Evolutionary conservation across 2,797 vertebrate species (phyloP), one percentile per base, ranked within the genome.

Genomic region (Parauchenoglanis ngamensis): DNA sequence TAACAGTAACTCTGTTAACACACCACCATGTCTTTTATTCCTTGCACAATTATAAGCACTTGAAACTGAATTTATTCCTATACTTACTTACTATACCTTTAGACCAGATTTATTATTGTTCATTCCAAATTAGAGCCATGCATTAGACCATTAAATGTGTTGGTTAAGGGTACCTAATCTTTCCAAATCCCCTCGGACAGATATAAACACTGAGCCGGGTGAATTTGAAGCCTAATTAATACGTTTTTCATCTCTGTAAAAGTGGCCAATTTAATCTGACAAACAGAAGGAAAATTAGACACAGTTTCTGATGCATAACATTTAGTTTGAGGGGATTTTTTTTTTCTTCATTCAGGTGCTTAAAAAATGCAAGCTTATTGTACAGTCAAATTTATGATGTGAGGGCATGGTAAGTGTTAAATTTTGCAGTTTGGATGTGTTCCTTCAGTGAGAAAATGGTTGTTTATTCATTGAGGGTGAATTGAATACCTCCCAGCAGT

Each of bases 231-330:
- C 83, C 86, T 87, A 79, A 91, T 89, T 86, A 88, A 87, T 76
- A 87, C 81, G n/a, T 84, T 68, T 85, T 89, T 84, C 73, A 81
- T 89, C 59, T 86, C 76, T 23, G 85, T 76, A 80, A 85, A 89
- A 87, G 87, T 88, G 77, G 83, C 79, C 72, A 87, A 88, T 87
- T 91, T 81, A 87, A 89, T 89, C 88, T 87, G 75, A 89, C 80
- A 88, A 91, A 91, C 77, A 88, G 78, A 87, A 86, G 57, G 52
- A 75, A 86, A 88, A 91, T 88, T 75, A 88, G 76, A 88, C 88
- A 84, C 12, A 23, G 67, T 79, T 79, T 70, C 90, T 79, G 70
- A 88, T 89, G 90, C 87, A 88, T 89, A 86, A 84, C 87, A 89
- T 90, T 86, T 59, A 76, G 31, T 76, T 83, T 84, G 59, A 19